Base-by-base conservation (phyloP, 2,888 invertebrate genomes). In the Cyaniris semiargus region DNA sequence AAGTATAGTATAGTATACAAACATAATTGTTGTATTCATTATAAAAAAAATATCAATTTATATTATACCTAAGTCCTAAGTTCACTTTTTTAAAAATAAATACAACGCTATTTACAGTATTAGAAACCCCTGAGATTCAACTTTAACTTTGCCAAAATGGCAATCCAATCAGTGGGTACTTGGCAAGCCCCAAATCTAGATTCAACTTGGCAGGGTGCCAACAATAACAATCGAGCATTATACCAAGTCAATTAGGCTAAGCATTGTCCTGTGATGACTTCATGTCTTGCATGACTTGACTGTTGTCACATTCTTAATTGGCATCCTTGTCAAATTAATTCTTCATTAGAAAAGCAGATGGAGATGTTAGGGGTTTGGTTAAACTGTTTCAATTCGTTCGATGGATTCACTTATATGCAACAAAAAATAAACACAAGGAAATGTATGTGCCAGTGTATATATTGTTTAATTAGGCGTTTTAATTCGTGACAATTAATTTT, bases 201-300 rank as follows among this genome's bases (percentile, higher is more conserved):
- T n/a, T 38, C 38, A 1, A 34, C n/a, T 71, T 38, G 71, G 71
- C 38, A 21, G 1, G 4, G 38, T 18, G 18, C 38, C 71, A 71
- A 71, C n/a, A 38, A 71, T 21, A 71, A 71, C 71, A 38, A 71
- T 34, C 8, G 38, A 8, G 38, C 34, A 71, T 38, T 38, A 71
- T 71, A 38, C 71, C 34, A 38, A 71, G 38, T 71, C 71, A 7
- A 71, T 34, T 71, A 38, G 70, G 34, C 70, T 34, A 70, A 34
- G 34, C 18, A 38, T 71, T 71, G 71, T 71, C 34, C 34, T 71
- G 38, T 38, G 34, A 71, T 38, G 71, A 71, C 71, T 38, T 71
- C 71, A 38, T 71, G 38, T 38, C 71, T 38, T 38, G 38, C 38
- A 38, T 15, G 66, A 66, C 27, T 18, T 66, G 66, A 27, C n/a